A percentile compares a stretch with the other conserved stretches of the same genome.
phyloP scores from a whole-genome alignment of 2,888 invertebrate genomes.

The Rhingia campestris region DNA sequence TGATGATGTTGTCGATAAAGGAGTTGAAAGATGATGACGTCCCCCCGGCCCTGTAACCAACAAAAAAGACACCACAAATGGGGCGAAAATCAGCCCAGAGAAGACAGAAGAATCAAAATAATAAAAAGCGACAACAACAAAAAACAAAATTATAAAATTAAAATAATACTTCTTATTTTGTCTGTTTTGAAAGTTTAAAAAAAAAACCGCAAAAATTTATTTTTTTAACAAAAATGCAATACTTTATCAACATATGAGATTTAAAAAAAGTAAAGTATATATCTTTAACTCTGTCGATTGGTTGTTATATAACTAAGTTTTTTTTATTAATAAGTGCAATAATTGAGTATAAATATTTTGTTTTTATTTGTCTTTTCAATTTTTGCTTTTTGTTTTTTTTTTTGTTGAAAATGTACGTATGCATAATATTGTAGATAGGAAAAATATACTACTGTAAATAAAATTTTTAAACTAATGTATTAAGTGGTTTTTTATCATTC shows the following conservation, averaged over 20 bases:
- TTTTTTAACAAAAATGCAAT: slow-evolving; percentile 49
- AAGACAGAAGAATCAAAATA: slow-evolving; percentile 76
- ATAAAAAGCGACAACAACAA: slow-evolving; percentile 74
- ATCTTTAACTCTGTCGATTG: slow-evolving; percentile 29
- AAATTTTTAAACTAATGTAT: slow-evolving; percentile 61
- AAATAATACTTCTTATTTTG: slow-evolving; percentile 43
- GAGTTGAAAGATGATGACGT: slow-evolving; percentile 81
- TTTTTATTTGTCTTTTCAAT: slow-evolving; percentile 39
- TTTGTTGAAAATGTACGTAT: slow-evolving; percentile 46
- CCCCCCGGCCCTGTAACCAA: slow-evolving; percentile 82
- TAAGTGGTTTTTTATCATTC: slow-evolving; percentile 71
- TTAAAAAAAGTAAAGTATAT: neutral
- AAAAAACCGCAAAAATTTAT: slow-evolving; percentile 33
- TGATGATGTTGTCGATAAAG: slow-evolving; percentile 80
- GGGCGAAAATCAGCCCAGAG: slow-evolving; percentile 83
- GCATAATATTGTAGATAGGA: slow-evolving; percentile 49
- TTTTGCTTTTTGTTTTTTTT: slow-evolving; percentile 18
- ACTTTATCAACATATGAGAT: slow-evolving; percentile 24
- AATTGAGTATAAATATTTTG: slow-evolving; percentile 52
- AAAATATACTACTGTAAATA: slow-evolving; percentile 62
- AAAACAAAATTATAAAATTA: slow-evolving; percentile 75
- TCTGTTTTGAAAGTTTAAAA: slow-evolving; percentile 26
- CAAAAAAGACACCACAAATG: slow-evolving; percentile 83
- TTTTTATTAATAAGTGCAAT: slow-evolving; percentile 56
- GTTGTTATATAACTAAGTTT: slow-evolving; percentile 30